Conservation (phyloP, 2,888 invertebrate species). For the Ochropleura leucogaster region DNA sequence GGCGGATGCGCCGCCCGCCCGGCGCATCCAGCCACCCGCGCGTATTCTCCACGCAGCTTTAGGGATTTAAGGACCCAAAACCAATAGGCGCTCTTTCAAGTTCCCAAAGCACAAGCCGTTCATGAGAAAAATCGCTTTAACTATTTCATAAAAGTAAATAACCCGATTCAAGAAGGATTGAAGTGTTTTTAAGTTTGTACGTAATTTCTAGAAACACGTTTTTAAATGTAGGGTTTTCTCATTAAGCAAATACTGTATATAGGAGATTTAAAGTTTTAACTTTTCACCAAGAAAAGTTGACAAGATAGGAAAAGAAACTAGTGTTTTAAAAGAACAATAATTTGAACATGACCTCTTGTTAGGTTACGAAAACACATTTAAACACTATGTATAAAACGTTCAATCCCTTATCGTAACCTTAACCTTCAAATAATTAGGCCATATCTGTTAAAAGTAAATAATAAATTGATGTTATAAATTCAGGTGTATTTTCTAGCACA, state of each 20-base stretch:
- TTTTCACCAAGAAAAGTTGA: background rate
- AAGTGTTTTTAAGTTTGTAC: background rate
- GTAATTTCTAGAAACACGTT: background rate
- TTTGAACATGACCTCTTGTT: background rate
- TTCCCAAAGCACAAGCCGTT: conserved; percentile 8
- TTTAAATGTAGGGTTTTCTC: background rate
- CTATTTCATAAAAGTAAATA: background rate
- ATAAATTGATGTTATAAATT: background rate
- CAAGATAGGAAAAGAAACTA: background rate
- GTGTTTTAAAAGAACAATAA: no score
- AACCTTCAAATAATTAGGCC: background rate
- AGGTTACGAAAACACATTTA: conserved; percentile 6
- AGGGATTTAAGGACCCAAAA: conserved; percentile 67
- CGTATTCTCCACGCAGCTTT: conserved; percentile 70
- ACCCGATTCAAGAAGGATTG: background rate
- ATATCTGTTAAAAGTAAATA: background rate
- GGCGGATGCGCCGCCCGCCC: conserved; percentile 88
- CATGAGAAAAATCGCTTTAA: background rate
- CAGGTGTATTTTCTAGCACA: background rate
- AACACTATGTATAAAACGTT: conserved; percentile 2
- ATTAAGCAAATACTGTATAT: no score
- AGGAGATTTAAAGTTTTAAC: background rate
- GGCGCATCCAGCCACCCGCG: conserved; percentile 85
- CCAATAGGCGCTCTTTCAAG: conserved; percentile 24
- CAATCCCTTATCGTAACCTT: background rate